Evolutionary conservation across 2,888 invertebrate species (phyloP), one percentile per base, ranked within the genome.

Genomic region (Bugulina stolonifera): DNA sequence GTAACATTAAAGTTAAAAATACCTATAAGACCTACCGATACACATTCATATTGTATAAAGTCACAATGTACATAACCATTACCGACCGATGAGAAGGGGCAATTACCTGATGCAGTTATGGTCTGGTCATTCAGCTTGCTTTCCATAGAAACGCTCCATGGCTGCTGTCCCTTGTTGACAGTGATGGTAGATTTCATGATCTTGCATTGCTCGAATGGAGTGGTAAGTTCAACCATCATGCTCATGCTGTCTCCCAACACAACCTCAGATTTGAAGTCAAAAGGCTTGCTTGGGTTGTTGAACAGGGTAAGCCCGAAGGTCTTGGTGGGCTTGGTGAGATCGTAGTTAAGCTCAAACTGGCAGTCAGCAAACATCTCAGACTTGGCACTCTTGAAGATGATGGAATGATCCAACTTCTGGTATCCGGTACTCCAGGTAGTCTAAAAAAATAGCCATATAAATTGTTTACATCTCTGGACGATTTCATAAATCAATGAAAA

Each of bases 211-310:
- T 64, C 64, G n/a, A 64, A 64, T 2, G 64, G 64, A 29, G 64
- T 64, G 2, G 64, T 27, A 64, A 64, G 34, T 32, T 64, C 64
- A 25, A 70, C 14, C 25, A 25, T 27, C 2, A 23, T 43, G 27
- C 34, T 72, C n/a, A 14, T n/a, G 69, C 22, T 29, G n/a, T 32
- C 25, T 10, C 10, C 27, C 71, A 71, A n/a, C 14, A 27, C 54
- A 2, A n/a, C 43, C 22, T 58, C 57, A n/a, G 69, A n/a, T 25
- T 58, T 72, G 54, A 72, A 72, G 71, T 71, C 54, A 70, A 54
- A 35, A 10, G 70, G 70, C 23, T n/a, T 34, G 18, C 71, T 73
- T 27, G 52, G 35, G n/a, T 57, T 43, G 29, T 64, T 70, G 57
- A 32, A 64, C 64, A 64, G 10, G 64, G 64, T 32, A 5, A 64